Conservation (phyloP, 2,888 invertebrate species). For the Metallyticus violacea region DNA sequence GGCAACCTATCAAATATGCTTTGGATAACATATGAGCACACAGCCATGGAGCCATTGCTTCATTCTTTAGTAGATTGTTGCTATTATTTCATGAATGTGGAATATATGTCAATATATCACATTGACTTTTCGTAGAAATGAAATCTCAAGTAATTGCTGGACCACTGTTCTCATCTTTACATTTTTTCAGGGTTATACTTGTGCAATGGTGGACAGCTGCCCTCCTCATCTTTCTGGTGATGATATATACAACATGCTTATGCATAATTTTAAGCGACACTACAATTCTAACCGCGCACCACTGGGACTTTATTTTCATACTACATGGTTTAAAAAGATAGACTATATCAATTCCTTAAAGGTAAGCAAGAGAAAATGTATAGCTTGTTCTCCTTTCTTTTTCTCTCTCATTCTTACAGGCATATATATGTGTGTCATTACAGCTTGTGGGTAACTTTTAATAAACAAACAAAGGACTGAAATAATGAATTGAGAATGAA, state of each 20-base stretch:
- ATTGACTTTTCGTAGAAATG: background rate
- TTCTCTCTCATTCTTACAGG: no score
- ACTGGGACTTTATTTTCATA: background rate
- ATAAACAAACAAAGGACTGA: no score
- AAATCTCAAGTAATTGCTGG: background rate
- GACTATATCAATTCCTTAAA: background rate
- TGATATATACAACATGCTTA: background rate
- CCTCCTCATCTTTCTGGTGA: background rate
- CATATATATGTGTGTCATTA: no score
- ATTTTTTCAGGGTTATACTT: background rate
- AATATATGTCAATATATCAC: background rate
- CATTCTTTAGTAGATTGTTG: no score
- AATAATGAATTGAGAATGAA: no score
- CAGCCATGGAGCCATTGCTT: no score
- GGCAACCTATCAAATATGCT: no score
- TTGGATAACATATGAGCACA: no score
- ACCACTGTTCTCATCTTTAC: no score
- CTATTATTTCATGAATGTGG: no score
- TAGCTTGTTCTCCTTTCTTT: background rate
- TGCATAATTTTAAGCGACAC: conserved; percentile 1
- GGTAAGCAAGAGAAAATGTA: background rate
- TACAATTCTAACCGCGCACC: background rate
- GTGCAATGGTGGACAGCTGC: conserved; percentile 6
- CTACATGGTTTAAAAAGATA: background rate
- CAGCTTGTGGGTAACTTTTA: no score